Conservation (phyloP, 2,797 vertebrate species). For the Xiphorhynchus erythropygius region DNA sequence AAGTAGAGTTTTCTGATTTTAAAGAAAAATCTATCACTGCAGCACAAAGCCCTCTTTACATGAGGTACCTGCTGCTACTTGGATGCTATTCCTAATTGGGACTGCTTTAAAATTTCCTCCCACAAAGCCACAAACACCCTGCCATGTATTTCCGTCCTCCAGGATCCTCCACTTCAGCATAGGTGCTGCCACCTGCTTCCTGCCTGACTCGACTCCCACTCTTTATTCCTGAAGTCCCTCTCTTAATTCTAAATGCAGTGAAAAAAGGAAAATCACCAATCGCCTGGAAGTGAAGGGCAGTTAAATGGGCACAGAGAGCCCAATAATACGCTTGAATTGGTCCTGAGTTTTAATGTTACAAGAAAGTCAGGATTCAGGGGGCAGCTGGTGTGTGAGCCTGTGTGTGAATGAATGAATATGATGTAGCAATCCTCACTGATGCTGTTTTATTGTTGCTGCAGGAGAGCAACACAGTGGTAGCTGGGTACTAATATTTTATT, state of each 20-base stretch:
- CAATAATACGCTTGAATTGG: background rate
- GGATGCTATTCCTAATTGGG: background rate
- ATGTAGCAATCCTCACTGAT: constrained; percentile 34
- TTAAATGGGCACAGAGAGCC: background rate
- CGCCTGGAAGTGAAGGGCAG: background rate
- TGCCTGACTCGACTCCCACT: background rate
- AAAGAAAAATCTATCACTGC: background rate
- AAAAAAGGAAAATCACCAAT: background rate
- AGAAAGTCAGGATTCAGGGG: constrained; percentile 21
- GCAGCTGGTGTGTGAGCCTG: constrained; percentile 16
- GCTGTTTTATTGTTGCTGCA: constrained; percentile 67
- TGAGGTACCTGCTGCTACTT: background rate
- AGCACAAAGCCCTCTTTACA: background rate
- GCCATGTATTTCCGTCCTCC: background rate
- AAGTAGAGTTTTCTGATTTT: background rate
- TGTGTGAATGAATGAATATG: background rate
- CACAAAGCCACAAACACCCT: background rate
- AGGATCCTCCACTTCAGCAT: background rate
- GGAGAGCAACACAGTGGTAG: constrained; percentile 45
- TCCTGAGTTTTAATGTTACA: constrained; percentile 18
- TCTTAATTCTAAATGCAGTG: background rate
- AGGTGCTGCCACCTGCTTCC: constrained; percentile 5
- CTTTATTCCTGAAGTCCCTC: rapidly evolving
- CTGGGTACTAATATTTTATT: constrained; percentile 67
- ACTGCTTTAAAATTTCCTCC: background rate